Percentiles rank a stretch among this genome's conserved stretches.
These are phyloP conservation scores for Odocoileus hemionus DNA, from an alignment of 2,113 vertebrate genomes.

Conservation along the genomic window DNA sequence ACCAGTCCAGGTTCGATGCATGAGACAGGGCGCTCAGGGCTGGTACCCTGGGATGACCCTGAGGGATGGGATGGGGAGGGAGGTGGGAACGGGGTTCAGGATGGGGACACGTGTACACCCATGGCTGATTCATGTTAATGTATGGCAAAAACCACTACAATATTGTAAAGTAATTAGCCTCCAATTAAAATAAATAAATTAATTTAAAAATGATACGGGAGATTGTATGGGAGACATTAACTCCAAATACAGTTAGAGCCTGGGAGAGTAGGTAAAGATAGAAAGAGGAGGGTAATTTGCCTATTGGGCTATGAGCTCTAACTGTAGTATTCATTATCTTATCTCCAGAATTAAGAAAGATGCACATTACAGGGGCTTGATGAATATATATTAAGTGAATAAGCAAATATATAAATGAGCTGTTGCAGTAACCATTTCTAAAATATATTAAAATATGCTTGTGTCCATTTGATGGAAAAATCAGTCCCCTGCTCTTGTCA, in stretches of 20 bases:
- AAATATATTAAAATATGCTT: constrained; percentile 51
- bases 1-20: background rate
- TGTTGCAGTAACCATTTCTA: background rate
- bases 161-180: background rate
- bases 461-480: constrained; percentile 60
- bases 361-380: background rate
- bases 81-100: background rate
- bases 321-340: background rate
- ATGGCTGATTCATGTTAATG: background rate
- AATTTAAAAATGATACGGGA: background rate
- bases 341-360: background rate
- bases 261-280: background rate
- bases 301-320: background rate
- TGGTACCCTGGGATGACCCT: background rate
- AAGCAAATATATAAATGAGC: background rate
- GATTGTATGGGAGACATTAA: background rate
- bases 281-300: background rate
- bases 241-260: background rate
- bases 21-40: background rate
- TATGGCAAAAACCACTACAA: background rate
- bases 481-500: constrained; percentile 43
- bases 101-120: background rate
- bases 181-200: background rate
- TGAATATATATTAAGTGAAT: background rate
- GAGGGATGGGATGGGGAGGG: background rate